Evolutionary conservation across 2,888 invertebrate species (phyloP), one percentile per base, ranked within the genome.

Genomic region (Brassicogethes aeneus): DNA sequence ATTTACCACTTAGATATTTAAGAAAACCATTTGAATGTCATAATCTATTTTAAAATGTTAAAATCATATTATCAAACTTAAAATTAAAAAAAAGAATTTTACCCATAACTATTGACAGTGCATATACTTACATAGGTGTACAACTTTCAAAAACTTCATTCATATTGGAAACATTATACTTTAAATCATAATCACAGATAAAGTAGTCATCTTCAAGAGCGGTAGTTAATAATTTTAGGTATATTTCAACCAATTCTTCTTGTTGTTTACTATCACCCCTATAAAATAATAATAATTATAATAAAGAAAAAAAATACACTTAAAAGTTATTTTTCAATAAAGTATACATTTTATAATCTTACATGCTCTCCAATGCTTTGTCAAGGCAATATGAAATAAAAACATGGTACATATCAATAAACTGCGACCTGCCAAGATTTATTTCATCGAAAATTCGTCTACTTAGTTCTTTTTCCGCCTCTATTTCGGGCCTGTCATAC

Each of bases 161-260:
- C 39, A 64, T 63, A 38, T 40, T 47, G 10, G 57, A 56, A n/a
- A 68, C 51, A 29, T 54, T 55, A 49, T 64, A 57, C 13, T 56
- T 51, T 37, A 52, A 48, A 45, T 67, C 57, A 50, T 65, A 69
- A 59, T 68, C 66, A 47, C 57, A 60, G 45, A 68, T 61, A 54
- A 69, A 69, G 41, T 61, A 59, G 38, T 66, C 66, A 44, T 66
- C 61, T 43, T 66, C 66, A 37, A 66, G 48, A 7, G 63, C 59
- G 15, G 55, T 48, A 8, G 57, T 58, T 36, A 68, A 53, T 15
- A 65, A 40, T 42, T 55, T 56, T 32, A 68, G 48, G 46, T 66
- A 69, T 36, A 48, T 50, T 42, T 68, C 66, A 3, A 62, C 54
- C 42, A 54, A 51, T 34, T 54, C 48, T 34, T 65, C 57, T 45